phyloP scores from a whole-genome alignment of 2,113 vertebrate species.

The Eclectus roratus region DNA sequence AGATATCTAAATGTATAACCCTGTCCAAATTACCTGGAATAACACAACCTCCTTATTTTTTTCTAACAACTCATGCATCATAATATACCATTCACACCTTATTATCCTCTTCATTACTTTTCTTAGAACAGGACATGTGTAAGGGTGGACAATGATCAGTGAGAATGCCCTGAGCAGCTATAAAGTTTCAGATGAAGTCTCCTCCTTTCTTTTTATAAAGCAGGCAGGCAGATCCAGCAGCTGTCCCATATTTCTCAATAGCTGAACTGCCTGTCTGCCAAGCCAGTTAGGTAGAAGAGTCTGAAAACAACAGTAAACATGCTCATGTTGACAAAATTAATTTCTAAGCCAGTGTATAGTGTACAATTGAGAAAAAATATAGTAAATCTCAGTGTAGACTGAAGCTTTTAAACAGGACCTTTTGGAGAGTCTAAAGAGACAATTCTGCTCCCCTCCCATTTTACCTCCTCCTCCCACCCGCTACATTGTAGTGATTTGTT shows the following conservation, averaged over 20 bases:
- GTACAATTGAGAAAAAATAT: not conserved
- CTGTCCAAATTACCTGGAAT: constrained; percentile 25
- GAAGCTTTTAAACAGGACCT: constrained; percentile 23
- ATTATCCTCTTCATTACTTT: constrained; percentile 8
- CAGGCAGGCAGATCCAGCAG: constrained; percentile 22
- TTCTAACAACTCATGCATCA: not conserved
- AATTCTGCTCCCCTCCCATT: not conserved
- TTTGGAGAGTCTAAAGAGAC: not conserved
- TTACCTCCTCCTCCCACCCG: not conserved
- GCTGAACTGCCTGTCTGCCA: constrained; percentile 28
- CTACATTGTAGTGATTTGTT: constrained; percentile 2
- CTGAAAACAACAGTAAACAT: constrained; percentile 50
- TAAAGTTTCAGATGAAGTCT: not conserved
- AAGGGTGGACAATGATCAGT: constrained; percentile 17
- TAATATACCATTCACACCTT: not conserved
- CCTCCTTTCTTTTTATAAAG: constrained; percentile 17
- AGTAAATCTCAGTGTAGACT: constrained; percentile 15
- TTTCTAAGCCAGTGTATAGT: constrained; percentile 22
- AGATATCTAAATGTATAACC: not conserved
- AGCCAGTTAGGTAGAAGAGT: constrained; percentile 25
- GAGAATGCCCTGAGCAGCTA: not conserved
- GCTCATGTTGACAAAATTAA: constrained; percentile 32
- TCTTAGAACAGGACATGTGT: constrained; percentile 8
- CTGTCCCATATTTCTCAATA: constrained; percentile 7
- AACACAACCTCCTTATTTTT: not conserved